These are phyloP conservation scores for Sitophilus oryzae DNA, from an alignment of 1,140 invertebrate genomes.

Conservation along the genomic window DNA sequence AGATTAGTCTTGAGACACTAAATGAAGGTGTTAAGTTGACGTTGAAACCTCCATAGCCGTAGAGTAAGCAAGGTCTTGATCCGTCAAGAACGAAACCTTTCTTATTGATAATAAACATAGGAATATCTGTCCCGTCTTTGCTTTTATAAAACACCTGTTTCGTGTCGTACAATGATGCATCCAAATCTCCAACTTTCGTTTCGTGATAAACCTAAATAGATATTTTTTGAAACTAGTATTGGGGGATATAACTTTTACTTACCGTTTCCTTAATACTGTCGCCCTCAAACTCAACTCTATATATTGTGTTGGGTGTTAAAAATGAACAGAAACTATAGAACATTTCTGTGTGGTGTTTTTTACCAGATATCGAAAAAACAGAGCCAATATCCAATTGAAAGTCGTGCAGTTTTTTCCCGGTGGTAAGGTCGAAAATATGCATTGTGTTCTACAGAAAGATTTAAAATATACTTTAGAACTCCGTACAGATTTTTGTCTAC, in stretches of 20 bases:
- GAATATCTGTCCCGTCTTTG: slow-evolving; percentile 92
- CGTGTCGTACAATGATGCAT: slow-evolving; percentile 73
- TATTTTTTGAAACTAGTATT: background rate
- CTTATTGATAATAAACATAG: slow-evolving; percentile 87
- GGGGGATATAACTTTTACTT: slow-evolving; percentile 20
- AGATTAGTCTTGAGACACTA: slow-evolving; percentile 75
- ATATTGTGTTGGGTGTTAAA: slow-evolving; percentile 85
- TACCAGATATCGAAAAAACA: slow-evolving; percentile 76
- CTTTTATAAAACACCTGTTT: slow-evolving; percentile 91
- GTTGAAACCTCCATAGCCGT: slow-evolving; percentile 98
- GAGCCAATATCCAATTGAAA: slow-evolving; percentile 84
- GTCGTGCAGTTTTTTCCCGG: slow-evolving; percentile 64
- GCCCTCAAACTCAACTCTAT: slow-evolving; percentile 73
- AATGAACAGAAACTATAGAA: slow-evolving; percentile 95
- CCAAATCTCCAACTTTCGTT: slow-evolving; percentile 79
- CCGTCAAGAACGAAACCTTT: slow-evolving; percentile 57
- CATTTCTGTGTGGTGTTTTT: slow-evolving; percentile 80
- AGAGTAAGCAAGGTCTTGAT: slow-evolving; percentile 73
- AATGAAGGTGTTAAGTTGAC: slow-evolving; percentile 83
- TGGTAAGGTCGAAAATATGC: slow-evolving; percentile 70
- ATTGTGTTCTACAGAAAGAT: slow-evolving; percentile 69
- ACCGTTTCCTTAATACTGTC: slow-evolving; percentile 61
- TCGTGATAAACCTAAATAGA: slow-evolving; percentile 69
- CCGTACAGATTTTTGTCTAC: no score
- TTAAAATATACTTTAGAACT: no score